These are phyloP conservation scores for Cantharis nigra DNA, from an alignment of 2,888 invertebrate genomes.

Conservation along the genomic window DNA sequence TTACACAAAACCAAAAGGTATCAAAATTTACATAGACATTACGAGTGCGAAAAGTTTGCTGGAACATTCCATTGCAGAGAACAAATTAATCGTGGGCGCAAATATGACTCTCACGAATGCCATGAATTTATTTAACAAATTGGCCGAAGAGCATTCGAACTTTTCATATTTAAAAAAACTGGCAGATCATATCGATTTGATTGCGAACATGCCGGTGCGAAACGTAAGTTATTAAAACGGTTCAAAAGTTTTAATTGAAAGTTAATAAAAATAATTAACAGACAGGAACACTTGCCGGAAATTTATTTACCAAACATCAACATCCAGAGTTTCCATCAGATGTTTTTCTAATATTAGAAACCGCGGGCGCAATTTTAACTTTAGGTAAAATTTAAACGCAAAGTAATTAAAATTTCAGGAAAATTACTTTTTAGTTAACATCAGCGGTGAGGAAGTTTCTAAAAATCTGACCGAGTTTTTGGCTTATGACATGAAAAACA, in stretches of 20 bases:
- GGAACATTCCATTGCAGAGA: conserved; percentile 51
- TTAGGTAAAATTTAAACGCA: conserved; percentile 38
- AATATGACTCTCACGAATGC: conserved; percentile 63
- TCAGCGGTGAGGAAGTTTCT: conserved; percentile 35
- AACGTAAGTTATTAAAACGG: conserved; percentile 62
- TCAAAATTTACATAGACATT: conserved; percentile 67
- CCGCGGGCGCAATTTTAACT: conserved; percentile 61
- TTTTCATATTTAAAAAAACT: conserved; percentile 65
- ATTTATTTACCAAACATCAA: conserved; percentile 68
- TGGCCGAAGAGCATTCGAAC: conserved; percentile 53
- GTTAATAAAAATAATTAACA: conserved; percentile 38
- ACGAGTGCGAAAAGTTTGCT: conserved; percentile 63
- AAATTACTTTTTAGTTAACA: conserved; percentile 40
- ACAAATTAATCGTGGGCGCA: conserved; percentile 62
- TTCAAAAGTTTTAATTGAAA: neutral
- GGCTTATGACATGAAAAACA: conserved; percentile 29
- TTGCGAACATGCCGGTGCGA: conserved; percentile 68
- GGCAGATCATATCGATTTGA: conserved; percentile 47
- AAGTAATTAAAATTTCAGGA: conserved; percentile 31
- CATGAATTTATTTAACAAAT: conserved; percentile 57
- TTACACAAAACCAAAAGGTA: conserved; percentile 53
- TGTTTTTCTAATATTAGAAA: conserved; percentile 67
- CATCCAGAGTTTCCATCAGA: conserved; percentile 75
- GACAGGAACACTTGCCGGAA: conserved; percentile 74
- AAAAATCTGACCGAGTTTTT: conserved; percentile 34